A percentile compares a stretch with the other conserved stretches of the same genome.
Evolutionary conservation across 1,140 invertebrate genomes (phyloP).

Genomic region (Cydia splendana): DNA sequence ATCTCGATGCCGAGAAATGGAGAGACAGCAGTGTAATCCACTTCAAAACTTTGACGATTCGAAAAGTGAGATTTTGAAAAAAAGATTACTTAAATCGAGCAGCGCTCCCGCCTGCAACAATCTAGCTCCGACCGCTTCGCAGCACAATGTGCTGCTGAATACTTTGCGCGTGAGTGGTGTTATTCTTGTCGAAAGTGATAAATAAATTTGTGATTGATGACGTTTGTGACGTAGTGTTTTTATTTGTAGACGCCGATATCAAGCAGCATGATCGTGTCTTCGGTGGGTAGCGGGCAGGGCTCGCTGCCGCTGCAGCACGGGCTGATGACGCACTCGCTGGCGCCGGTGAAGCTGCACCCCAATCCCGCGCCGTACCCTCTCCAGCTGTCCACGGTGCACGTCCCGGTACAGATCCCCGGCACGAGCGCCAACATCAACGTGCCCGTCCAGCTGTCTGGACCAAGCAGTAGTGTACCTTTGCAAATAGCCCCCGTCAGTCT

Average conservation of each 20-base stretch:
- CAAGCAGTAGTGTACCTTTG: slow-evolving; percentile 61
- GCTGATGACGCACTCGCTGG: slow-evolving; percentile 71
- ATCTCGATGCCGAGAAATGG: slow-evolving; percentile 69
- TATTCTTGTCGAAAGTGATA: background rate
- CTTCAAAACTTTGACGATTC: slow-evolving; percentile 78
- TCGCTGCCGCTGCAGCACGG: slow-evolving; percentile 70
- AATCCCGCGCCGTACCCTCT: slow-evolving; percentile 68
- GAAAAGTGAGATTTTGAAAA: slow-evolving; percentile 78
- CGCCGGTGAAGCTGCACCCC: slow-evolving; percentile 71
- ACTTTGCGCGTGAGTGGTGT: slow-evolving; percentile 71
- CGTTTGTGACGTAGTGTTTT: slow-evolving; percentile 40
- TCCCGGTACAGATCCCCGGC: slow-evolving; percentile 73
- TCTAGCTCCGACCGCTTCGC: slow-evolving; percentile 63
- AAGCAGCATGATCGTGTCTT: slow-evolving; percentile 76
- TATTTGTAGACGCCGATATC: slow-evolving; percentile 72
- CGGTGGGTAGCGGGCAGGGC: slow-evolving; percentile 72
- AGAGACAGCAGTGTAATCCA: slow-evolving; percentile 75
- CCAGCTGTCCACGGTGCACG: slow-evolving; percentile 72
- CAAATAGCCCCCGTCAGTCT: slow-evolving; percentile 70
- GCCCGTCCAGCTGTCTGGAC: slow-evolving; percentile 66
- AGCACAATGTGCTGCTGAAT: slow-evolving; percentile 75
- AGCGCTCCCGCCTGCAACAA: slow-evolving; percentile 55
- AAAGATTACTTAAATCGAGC: slow-evolving; percentile 72
- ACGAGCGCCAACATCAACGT: slow-evolving; percentile 74
- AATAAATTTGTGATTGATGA: slow-evolving; percentile 21